Base-by-base conservation (phyloP, 2,797 vertebrate species). In the Enteromius thamalakanensis region DNA sequence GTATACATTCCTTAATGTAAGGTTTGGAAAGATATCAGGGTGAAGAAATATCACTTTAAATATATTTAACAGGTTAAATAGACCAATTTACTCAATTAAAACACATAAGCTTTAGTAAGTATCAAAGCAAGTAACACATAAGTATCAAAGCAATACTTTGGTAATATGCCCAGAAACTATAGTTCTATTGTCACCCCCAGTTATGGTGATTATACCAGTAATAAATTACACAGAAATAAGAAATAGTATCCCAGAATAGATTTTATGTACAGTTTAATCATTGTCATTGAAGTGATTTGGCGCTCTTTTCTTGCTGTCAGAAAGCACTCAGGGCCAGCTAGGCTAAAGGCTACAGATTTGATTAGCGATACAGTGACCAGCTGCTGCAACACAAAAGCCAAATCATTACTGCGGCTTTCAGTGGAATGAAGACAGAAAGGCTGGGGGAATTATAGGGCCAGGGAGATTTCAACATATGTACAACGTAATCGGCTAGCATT, bases 391-490 rank as follows among this genome's bases (percentile, higher is more conserved):
- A 83, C 88, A 88, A 85, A 87, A 84, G 89, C 91, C 89, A 92
- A 91, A 93, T 91, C 86, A 92, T 91, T 91, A 87, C 90, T 89
- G 89, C 86, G 80, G 89, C 84, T 93, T 94, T 93, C 92, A 92
- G 94, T 93, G 88, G 92, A 94, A 94, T 94, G 88, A 92, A 91
- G 93, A 92, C 91, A 92, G 90, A 86, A 84, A 79, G 88, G 80
- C 84, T 88, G 88, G 89, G 88, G 89, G 84, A 87, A 55, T 88
- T 88, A 92, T 89, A 82, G 87, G 79, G 45, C 26, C 51, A 78
- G 72, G 60, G 71, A 82, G 76, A 55, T 72, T 40, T 88, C 83
- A 88, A 86, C 81, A 82, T 88, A 87, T 88, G 79, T 81, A 86
- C 74, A 76, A 67, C 82, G 26, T 64, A 85, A 91, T 89, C 55